These are phyloP conservation scores for Schizaphis graminum DNA, from an alignment of 2,888 invertebrate genomes.

Conservation along the genomic window DNA sequence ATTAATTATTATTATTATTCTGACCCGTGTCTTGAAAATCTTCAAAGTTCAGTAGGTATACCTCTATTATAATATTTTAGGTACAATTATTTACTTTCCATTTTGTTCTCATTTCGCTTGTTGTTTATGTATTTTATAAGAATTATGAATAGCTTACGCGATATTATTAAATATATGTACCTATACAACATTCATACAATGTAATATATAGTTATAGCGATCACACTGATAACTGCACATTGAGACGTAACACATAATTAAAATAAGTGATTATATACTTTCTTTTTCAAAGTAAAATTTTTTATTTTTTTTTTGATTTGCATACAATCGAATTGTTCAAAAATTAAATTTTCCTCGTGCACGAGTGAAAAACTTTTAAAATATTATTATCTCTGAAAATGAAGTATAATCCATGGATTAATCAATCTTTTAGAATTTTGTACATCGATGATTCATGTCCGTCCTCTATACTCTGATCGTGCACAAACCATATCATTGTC, in stretches of 20 bases:
- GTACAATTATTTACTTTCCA: slow-evolving; percentile 18
- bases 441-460: not conserved
- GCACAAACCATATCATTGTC: not conserved
- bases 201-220: not conserved
- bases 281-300: not conserved
- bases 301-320: not conserved
- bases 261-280: not conserved
- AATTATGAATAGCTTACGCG: not conserved
- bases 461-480: not conserved
- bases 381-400: not conserved
- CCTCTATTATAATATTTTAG: not conserved
- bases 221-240: not conserved
- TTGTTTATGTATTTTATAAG: not conserved
- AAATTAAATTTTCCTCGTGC: not conserved
- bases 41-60: not conserved
- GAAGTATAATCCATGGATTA: not conserved
- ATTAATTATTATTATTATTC: not conserved
- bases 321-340: not conserved
- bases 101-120: not conserved
- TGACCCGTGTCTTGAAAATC: not conserved
- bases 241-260: not conserved
- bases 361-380: not conserved
- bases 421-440: not conserved
- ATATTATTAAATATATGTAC: not conserved
- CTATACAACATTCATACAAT: not conserved